Base-by-base conservation (phyloP, 1,140 invertebrate genomes). In the Lepidotrigona ventralis region DNA sequence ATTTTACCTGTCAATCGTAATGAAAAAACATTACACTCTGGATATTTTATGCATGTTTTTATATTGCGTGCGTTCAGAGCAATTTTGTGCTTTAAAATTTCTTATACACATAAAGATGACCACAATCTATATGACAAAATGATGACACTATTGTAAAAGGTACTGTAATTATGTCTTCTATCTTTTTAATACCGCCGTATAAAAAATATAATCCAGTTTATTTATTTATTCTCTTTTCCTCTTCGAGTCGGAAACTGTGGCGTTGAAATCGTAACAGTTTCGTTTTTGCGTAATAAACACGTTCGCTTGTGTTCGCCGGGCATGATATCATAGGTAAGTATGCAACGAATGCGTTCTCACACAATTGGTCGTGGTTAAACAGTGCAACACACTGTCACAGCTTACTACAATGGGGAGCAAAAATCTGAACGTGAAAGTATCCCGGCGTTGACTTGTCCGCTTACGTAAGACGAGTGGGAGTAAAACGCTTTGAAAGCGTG, bases 361-460 rank as follows among this genome's bases (percentile, higher is more conserved):
- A 78, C 68, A 80, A 85, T 85, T 68, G 66, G 70, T 51, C 71
- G 29, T 33, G 86, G 86, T 89, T 90, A 89, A 92, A 89, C 86
- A 86, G 86, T 84, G 86, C 89, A 90, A 91, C 88, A n/a, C 56
- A 91, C 85, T 86, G 87, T 91, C 91, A 86, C 86, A 88, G 78
- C 70, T 90, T 82, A 88, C 81, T 89, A 91, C 90, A 90, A 90
- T 87, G 89, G 79, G 85, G 75, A 80, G 46, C 70, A 92, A 92
- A 90, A 92, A 91, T 91, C 87, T 84, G 75, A 21, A 89, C 87
- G 89, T 91, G 92, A 92, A 93, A 93, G 91, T 92, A 91, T 86
- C 86, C 56, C 74, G 84, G 84, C 82, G 87, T 85, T 89, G 75
- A 84, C 86, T 79, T 66, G 85, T 46, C 70, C 74, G 71, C 70